phyloP scores from a whole-genome alignment of 2,888 invertebrate genomes.

The Gymnoscelis rufifasciata region DNA sequence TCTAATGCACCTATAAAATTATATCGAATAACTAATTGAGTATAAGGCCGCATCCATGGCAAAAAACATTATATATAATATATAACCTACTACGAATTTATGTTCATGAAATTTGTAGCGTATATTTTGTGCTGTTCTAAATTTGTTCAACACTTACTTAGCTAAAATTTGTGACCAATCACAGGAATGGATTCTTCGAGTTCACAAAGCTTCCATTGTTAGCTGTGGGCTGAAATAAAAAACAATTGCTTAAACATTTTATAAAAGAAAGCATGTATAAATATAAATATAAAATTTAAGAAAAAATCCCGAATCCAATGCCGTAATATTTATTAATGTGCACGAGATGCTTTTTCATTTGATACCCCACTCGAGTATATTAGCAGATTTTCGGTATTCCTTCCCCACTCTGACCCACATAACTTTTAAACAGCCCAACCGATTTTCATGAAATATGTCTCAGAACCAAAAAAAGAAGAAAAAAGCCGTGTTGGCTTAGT shows the following conservation, averaged over 20 bases:
- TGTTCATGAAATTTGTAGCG: conserved; percentile 62
- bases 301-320: no score
- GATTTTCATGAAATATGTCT: no score
- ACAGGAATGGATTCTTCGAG: conserved; percentile 73
- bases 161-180: conserved; percentile 44
- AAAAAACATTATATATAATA: conserved; percentile 54
- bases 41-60: conserved; percentile 45
- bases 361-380: no score
- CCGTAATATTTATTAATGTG: no score
- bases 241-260: background rate
- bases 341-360: no score
- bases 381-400: no score
- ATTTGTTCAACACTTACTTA: conserved; percentile 53
- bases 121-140: conserved; percentile 65
- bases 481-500: no score
- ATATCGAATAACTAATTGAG: conserved; percentile 15
- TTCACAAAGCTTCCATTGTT: conserved; percentile 63
- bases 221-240: conserved; percentile 52
- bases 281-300: no score
- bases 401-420: no score
- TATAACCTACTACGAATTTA: conserved; percentile 46
- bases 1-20: conserved; percentile 1
- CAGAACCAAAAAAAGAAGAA: no score
- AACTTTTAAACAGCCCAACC: no score
- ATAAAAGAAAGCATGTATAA: background rate